Evolutionary conservation across 1,140 invertebrate species (phyloP), one percentile per base, ranked within the genome.

Genomic region (Zaprionus gabonicus): DNA sequence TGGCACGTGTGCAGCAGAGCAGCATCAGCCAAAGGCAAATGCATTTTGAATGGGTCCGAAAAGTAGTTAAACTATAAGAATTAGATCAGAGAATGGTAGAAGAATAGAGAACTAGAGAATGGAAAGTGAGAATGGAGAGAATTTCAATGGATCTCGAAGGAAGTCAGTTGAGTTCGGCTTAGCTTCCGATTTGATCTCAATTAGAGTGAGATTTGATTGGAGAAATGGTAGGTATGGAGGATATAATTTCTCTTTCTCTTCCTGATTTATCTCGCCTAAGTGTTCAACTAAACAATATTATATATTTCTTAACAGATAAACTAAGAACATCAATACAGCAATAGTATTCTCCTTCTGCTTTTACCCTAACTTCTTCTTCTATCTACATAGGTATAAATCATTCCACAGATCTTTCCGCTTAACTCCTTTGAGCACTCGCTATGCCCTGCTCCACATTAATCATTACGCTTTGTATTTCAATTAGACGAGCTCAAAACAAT

Each of bases 381-480:
- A 9, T 46, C n/a, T 46, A 17, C n/a, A 17, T 23, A 25, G 46
- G 2, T 13, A 51, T 23, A 12, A 20, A 15, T 46, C n/a, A n/a
- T 17, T 46, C 20, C 4, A 51, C 1, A 23, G 17, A 44, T 31
- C 41, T 74, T 75, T 75, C 66, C 28, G 20, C 13, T 17, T 75
- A 63, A 75, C 66, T 75, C 51, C 31, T 70, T 75, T 62, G 38
- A 44, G 12, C n/a, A 68, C 51, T 46, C 38, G 38, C 25, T 23
- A 1, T 41, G 56, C 4, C 51, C 23, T 23, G 51, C 64, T 68
- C 38, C 31, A 60, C 71, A 81, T 81, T 78, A 75, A 78, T 81
- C 76, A 78, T 64, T 75, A 28, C 7, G 71, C 67, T 65, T 78
- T 80, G 70, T 78, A 67, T 78, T 71, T 81, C 76, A 78, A 81